phyloP scores from a whole-genome alignment of 1,140 invertebrate genomes.

The Bathynomus jamesi region DNA sequence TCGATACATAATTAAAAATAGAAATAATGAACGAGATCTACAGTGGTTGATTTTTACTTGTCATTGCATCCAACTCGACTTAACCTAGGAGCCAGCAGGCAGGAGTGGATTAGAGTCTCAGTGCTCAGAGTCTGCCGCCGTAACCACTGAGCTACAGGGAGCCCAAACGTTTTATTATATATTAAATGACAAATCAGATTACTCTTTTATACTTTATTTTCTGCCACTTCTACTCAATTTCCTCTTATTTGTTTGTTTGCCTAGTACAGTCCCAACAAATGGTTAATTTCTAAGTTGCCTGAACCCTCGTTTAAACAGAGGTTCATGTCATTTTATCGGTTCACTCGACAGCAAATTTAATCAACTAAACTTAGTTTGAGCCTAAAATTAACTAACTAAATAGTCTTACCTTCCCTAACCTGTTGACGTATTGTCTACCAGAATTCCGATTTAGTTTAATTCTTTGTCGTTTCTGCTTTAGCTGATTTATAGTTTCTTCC shows the following conservation, averaged over 20 bases:
- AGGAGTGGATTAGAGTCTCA: too few relatives aligned
- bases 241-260: too few relatives aligned
- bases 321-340: neutral
- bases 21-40: neutral
- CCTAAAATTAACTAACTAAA: neutral
- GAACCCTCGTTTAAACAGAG: neutral
- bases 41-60: neutral
- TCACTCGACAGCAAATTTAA: neutral
- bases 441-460: slow-evolving; percentile 36
- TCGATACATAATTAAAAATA: neutral
- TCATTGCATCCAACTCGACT: too few relatives aligned
- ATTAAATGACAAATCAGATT: neutral
- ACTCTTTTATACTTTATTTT: too few relatives aligned
- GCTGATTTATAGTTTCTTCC: slow-evolving; percentile 30
- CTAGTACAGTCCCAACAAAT: neutral
- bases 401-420: slow-evolving; percentile 26
- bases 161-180: neutral
- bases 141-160: too few relatives aligned
- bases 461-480: slow-evolving; percentile 35
- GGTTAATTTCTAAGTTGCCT: neutral
- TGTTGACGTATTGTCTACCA: slow-evolving; percentile 31
- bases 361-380: neutral
- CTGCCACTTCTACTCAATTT: too few relatives aligned
- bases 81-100: too few relatives aligned
- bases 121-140: too few relatives aligned